A percentile compares a stretch with the other conserved stretches of the same genome.
These are phyloP conservation scores for Phycodurus eques DNA, from an alignment of 2,113 vertebrate species.

Conservation along the genomic window DNA sequence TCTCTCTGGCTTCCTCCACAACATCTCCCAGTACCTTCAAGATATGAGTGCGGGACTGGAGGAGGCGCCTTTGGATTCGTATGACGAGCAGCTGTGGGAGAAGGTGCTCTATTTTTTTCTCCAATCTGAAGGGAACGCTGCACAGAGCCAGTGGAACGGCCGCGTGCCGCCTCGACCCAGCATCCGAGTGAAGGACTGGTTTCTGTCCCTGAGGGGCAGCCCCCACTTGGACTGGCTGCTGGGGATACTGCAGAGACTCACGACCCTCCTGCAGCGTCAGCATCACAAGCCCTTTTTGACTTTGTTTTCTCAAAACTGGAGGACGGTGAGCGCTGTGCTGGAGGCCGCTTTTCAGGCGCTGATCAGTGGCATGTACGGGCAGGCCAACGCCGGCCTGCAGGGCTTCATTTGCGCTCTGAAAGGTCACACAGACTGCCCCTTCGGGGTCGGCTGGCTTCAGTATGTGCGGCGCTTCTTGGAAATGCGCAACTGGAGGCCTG, in stretches of 20 bases:
- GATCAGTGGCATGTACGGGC: slow-evolving; percentile 76
- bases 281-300: slow-evolving; percentile 70
- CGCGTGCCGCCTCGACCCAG: slow-evolving; percentile 73
- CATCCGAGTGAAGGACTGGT: slow-evolving; percentile 79
- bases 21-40: slow-evolving; percentile 82
- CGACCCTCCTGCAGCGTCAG: slow-evolving; percentile 75
- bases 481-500: slow-evolving; percentile 81
- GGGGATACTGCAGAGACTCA: slow-evolving; percentile 76
- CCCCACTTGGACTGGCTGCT: slow-evolving; percentile 82
- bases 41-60: slow-evolving; percentile 77
- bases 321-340: slow-evolving; percentile 77
- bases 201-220: slow-evolving; percentile 83
- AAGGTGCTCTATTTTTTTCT: slow-evolving; percentile 73
- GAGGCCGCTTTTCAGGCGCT: slow-evolving; percentile 78
- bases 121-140: slow-evolving; percentile 63
- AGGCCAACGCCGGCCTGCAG: slow-evolving; percentile 74
- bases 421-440: slow-evolving; percentile 76
- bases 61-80: slow-evolving; percentile 38
- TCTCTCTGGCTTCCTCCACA: slow-evolving; percentile 82
- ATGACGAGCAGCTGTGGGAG: slow-evolving; percentile 73
- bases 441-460: slow-evolving; percentile 78
- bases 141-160: slow-evolving; percentile 66
- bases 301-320: slow-evolving; percentile 83
- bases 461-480: slow-evolving; percentile 77
- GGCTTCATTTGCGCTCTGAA: slow-evolving; percentile 78